Base-by-base conservation (phyloP, 2,797 vertebrate species). In the Scomberomorus guttatus region DNA sequence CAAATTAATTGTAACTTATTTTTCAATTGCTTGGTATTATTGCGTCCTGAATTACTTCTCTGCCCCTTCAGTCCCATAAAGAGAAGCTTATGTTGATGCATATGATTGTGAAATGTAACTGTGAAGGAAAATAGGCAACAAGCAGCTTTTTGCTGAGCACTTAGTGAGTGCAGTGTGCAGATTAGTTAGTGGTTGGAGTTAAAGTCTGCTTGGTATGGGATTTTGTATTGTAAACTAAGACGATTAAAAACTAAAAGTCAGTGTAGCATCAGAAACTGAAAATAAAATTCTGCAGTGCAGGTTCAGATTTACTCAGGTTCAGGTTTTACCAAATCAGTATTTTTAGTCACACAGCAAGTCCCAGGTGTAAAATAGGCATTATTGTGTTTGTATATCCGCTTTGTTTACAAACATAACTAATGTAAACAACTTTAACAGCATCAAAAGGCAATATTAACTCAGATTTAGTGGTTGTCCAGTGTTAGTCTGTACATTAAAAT, bases 91-190 rank as follows among this genome's bases (percentile, higher is more conserved):
- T 1, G 20, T 66, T 60, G 18, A 17, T 46, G 22, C 22, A 18
- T 32, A 27, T 72, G 46, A 74, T 63, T 58, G 17, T 3, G 20
- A 58, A 64, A 51, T 13, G 2, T 46, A 63, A 69, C 25, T 15
- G 0, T 25, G 20, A 46, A 22, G 22, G 46, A 48, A 50, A 56
- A 12, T 0, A 29, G 39, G 29, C 39, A 50, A 12, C 27, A 60
- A 75, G 60, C 11, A 32, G 72, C n/a, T 61, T 76, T 63, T 48
- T 59, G 37, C 52, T 20, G n/a, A 63, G 34, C 61, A 50, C n/a
- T 34, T 27, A 44, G 17, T 48, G 6, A 14, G 42, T 44, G 42
- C 42, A 13, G 7, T 24, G 37, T 59, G 15, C 20, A 55, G 29
- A 32, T 56, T 51, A 48, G 58, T 69, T 20, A 27, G 18, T 39